Conservation (phyloP, 2,888 invertebrate species). For the Agrotis puta region DNA sequence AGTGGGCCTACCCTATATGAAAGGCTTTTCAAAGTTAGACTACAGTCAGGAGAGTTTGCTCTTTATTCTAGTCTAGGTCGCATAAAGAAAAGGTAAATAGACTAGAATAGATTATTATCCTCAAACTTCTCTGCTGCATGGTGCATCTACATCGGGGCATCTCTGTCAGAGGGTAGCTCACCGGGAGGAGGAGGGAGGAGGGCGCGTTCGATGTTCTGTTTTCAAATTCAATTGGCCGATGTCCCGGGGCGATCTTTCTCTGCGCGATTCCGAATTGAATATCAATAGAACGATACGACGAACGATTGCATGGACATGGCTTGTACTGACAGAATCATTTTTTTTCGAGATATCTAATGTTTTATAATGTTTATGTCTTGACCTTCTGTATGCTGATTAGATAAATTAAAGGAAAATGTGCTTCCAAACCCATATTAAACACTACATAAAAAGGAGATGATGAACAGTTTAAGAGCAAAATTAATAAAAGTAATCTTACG, state of each 20-base stretch:
- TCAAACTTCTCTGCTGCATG: constrained; percentile 35
- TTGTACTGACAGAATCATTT: constrained; percentile 15
- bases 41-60: no score
- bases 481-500: no score
- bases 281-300: constrained; percentile 85
- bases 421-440: no score
- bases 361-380: not conserved
- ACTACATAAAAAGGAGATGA: no score
- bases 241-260: constrained; percentile 90
- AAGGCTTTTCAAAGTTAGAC: no score
- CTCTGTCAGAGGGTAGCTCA: constrained; percentile 52
- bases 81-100: no score
- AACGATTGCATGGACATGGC: constrained; percentile 79
- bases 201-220: constrained; percentile 83
- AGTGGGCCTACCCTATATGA: no score
- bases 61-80: no score
- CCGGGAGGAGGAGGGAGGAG: constrained; percentile 57
- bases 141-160: constrained; percentile 66
- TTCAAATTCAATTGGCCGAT: constrained; percentile 90
- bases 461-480: no score
- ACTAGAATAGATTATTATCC: constrained; percentile 10
- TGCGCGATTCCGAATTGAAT: constrained; percentile 88
- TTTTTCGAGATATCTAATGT: not conserved
- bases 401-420: not conserved
- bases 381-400: not conserved